Evolutionary conservation across 2,888 invertebrate genomes (phyloP), one percentile per base, ranked within the genome.

Genomic region (Thyatira batis): DNA sequence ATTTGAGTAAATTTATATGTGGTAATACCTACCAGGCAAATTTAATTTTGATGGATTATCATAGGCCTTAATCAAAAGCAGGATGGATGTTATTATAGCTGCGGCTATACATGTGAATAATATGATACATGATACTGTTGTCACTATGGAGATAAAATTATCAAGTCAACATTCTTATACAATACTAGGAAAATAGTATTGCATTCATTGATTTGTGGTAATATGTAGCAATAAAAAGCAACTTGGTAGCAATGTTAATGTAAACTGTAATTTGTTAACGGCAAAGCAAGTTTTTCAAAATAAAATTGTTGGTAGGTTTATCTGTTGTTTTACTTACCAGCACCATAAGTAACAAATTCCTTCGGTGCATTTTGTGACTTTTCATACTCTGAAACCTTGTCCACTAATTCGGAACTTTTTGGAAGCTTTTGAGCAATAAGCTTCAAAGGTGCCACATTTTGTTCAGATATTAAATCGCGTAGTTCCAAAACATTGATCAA

Each of bases 401-500:
- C 61, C 39, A 82, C 53, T 39, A 87, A 62, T 25, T 74, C 73
- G 11, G 61, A 63, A n/a, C 64, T 69, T 49, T 83, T 73, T 0
- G 70, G 63, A 28, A 87, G 62, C 60, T 69, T 77, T 20, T 66
- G 61, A 23, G 80, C 84, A n/a, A 90, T 84, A 51, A 73, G 73
- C 63, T 82, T 85, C 49, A 92, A 66, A 8, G 87, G 81, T 30
- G 62, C 67, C 9, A 91, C 76, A 55, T 87, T 80, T 50, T 85
- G 79, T 64, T 87, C 87, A 10, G 87, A 84, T 43, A 92, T 60
- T 9, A 84, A 56, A 57, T 85, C 85, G 58, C 91, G 71, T 17
- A 86, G 64, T 78, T 92, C 91, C 53, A 92, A 71, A 45, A 89
- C 65, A 21, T 70, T 76, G 6, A 92, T 56, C 30, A 92, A 69